These are phyloP conservation scores for Schmidtea mediterranea DNA, from an alignment of 1,140 invertebrate genomes.

Conservation along the genomic window DNA sequence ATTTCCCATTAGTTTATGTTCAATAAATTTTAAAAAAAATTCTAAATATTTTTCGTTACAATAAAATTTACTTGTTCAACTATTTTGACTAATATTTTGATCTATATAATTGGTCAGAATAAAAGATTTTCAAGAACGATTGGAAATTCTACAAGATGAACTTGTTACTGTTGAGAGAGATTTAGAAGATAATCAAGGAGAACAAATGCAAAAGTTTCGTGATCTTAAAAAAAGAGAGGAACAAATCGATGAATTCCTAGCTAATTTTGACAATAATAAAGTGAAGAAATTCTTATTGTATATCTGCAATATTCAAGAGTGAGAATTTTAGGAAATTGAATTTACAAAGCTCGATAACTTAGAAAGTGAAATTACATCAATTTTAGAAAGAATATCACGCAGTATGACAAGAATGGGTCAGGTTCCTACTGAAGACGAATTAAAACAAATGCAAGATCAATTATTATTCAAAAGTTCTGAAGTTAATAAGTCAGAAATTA, in stretches of 20 bases:
- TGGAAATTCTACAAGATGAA: neutral
- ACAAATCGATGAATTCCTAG: conserved; percentile 36
- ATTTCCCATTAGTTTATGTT: no score
- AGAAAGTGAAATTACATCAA: conserved; percentile 27
- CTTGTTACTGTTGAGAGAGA: neutral
- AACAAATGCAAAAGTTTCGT: conserved; percentile 46
- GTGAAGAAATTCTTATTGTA: neutral
- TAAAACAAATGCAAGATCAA: conserved; percentile 30
- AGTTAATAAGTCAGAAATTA: conserved; percentile 31
- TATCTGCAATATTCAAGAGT: no score
- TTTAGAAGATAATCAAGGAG: conserved; percentile 16
- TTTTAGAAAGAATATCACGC: conserved; percentile 27
- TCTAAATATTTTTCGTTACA: no score
- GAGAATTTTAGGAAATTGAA: no score
- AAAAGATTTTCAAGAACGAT: neutral
- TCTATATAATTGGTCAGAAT: neutral
- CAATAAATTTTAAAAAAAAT: no score
- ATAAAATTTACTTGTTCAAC: no score
- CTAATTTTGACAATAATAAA: neutral
- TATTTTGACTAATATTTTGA: no score
- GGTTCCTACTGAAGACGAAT: conserved; percentile 28
- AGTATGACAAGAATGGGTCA: conserved; percentile 28
- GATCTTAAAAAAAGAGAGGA: conserved; percentile 50
- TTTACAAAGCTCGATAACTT: conserved; percentile 24
- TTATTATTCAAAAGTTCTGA: conserved; percentile 33